phyloP scores from a whole-genome alignment of 2,113 vertebrate species.

The Neolamprologus hecqui region DNA sequence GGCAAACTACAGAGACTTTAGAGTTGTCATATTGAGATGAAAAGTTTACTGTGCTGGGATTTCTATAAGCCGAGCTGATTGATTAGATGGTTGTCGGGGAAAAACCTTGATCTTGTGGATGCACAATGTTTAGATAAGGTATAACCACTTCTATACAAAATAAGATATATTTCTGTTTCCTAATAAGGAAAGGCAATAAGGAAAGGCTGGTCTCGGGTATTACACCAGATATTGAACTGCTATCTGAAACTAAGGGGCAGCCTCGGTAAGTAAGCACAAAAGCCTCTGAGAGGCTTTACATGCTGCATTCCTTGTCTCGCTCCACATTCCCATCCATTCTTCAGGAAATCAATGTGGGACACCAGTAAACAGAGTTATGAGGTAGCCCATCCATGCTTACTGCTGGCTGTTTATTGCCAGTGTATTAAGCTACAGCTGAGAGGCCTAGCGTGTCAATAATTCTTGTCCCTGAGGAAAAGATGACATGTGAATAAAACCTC shows the following conservation, averaged over 20 bases:
- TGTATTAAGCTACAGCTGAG: conserved; percentile 17
- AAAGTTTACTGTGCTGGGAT: not conserved
- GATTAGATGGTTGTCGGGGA: not conserved
- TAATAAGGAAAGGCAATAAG: not conserved
- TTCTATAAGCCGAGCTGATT: not conserved
- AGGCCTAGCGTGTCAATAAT: conserved; percentile 20
- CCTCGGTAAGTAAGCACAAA: not conserved
- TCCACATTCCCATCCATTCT: not conserved
- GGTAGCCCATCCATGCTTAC: conserved; percentile 18
- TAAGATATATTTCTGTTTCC: not conserved
- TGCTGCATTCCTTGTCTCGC: not conserved
- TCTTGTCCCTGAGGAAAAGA: not conserved
- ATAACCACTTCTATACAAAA: not conserved
- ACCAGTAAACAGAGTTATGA: conserved; percentile 40
- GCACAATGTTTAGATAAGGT: not conserved
- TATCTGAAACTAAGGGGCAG: not conserved
- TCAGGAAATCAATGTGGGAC: conserved; percentile 41
- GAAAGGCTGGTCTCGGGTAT: not conserved
- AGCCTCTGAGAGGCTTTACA: not conserved
- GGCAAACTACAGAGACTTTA: not conserved
- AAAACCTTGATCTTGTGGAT: not conserved
- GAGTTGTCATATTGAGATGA: not conserved
- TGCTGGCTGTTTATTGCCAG: conserved; percentile 24
- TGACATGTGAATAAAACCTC: not conserved
- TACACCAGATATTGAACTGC: not conserved